phyloP scores from a whole-genome alignment of 2,113 vertebrate species.

The Laticauda colubrina region DNA sequence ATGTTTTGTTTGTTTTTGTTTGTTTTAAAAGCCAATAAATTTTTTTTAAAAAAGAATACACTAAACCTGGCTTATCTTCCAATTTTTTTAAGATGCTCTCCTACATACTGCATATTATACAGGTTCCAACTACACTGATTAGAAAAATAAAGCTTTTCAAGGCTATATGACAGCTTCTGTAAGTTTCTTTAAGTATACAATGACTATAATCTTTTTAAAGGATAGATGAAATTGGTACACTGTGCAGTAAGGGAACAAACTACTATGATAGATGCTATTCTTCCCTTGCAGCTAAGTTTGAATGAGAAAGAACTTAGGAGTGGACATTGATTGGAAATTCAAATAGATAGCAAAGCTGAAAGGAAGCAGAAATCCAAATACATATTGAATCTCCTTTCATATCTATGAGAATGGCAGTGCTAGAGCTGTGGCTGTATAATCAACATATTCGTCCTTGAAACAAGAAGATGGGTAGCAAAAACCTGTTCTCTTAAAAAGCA shows the following conservation, averaged over 20 bases:
- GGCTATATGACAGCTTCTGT: neutral
- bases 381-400: neutral
- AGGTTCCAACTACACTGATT: neutral
- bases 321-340: conserved; percentile 3
- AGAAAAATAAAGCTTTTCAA: neutral
- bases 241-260: neutral
- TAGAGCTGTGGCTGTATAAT: neutral
- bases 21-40: too few relatives aligned
- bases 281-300: conserved; percentile 1
- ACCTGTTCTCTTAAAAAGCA: neutral
- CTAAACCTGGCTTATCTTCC: neutral
- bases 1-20: too few relatives aligned
- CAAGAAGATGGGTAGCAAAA: neutral
- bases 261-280: neutral
- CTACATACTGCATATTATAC: neutral
- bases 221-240: neutral
- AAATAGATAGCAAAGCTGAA: neutral
- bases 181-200: neutral
- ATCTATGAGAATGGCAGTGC: rapidly evolving
- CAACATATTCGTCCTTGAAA: neutral
- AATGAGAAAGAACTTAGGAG: neutral
- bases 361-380: neutral
- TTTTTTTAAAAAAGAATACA: too few relatives aligned
- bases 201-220: neutral
- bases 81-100: neutral